phyloP scores from a whole-genome alignment of 1,140 invertebrate species.

The Cherax quadricarinatus region DNA sequence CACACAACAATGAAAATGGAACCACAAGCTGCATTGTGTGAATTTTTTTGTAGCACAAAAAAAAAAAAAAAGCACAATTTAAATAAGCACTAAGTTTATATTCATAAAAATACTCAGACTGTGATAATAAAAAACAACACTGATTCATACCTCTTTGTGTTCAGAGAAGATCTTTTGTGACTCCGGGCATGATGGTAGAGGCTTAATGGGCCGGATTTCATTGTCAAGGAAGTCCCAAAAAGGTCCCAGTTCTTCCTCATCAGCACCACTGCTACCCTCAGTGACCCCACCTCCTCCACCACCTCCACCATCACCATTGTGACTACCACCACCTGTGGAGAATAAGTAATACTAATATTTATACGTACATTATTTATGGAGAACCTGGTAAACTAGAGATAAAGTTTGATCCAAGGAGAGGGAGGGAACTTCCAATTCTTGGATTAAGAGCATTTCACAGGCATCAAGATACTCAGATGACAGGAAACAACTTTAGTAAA shows the following conservation, averaged over 20 bases:
- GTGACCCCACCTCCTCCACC: conserved; percentile 27
- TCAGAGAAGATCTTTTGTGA: conserved; percentile 90
- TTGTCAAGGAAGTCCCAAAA: conserved; percentile 82
- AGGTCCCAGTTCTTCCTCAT: conserved; percentile 70
- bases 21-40: too few relatives aligned
- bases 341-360: not conserved
- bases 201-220: conserved; percentile 87
- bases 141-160: conserved; percentile 83
- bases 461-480: too few relatives aligned
- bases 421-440: too few relatives aligned
- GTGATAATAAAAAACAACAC: not conserved
- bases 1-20: too few relatives aligned
- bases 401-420: too few relatives aligned
- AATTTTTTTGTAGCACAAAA: too few relatives aligned
- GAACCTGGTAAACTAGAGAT: too few relatives aligned
- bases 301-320: conserved; percentile 22
- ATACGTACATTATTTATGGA: not conserved
- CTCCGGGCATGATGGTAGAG: conserved; percentile 85
- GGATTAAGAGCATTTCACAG: too few relatives aligned
- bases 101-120: too few relatives aligned
- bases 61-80: too few relatives aligned
- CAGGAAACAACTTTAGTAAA: too few relatives aligned
- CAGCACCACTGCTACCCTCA: conserved; percentile 31
- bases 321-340: conserved; percentile 40
- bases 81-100: too few relatives aligned